Conservation (phyloP, 2,888 invertebrate genomes). For the Mesorhabditis belari region DNA sequence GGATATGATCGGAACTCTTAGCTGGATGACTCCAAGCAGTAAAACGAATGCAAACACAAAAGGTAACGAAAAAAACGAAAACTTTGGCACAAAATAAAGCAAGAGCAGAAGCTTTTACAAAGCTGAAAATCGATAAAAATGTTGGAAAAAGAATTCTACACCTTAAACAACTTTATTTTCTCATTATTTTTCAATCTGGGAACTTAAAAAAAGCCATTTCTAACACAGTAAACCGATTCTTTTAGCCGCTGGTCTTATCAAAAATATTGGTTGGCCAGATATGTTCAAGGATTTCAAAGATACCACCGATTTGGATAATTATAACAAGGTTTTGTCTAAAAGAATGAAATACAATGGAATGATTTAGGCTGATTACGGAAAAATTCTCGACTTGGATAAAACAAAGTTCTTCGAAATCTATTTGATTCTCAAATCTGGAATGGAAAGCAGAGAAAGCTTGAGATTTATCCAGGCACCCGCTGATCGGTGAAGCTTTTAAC, state of each 20-base stretch:
- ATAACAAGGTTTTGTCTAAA: slow-evolving; percentile 16
- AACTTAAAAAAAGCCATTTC: too few relatives aligned
- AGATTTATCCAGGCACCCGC: slow-evolving; percentile 19
- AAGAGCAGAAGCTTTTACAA: too few relatives aligned
- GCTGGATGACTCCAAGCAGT: slow-evolving; percentile 32
- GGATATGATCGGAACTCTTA: slow-evolving; percentile 32
- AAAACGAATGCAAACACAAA: slow-evolving; percentile 24
- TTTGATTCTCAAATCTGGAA: slow-evolving; percentile 20
- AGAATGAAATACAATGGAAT: not conserved
- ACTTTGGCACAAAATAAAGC: too few relatives aligned
- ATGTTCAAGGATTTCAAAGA: slow-evolving; percentile 25
- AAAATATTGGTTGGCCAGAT: slow-evolving; percentile 43
- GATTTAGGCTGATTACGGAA: slow-evolving; percentile 15
- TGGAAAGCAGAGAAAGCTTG: slow-evolving; percentile 36
- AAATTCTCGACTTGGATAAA: slow-evolving; percentile 18
- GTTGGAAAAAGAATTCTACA: too few relatives aligned
- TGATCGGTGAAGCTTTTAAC: slow-evolving; percentile 12
- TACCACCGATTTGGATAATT: slow-evolving; percentile 24
- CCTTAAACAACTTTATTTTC: too few relatives aligned
- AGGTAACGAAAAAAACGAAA: too few relatives aligned
- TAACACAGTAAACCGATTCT: too few relatives aligned
- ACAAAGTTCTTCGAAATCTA: slow-evolving; percentile 26
- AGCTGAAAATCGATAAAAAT: too few relatives aligned
- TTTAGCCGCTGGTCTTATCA: slow-evolving; percentile 27
- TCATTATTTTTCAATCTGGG: too few relatives aligned